Conservation (phyloP, 2,797 vertebrate species). For the Aselliscus stoliczkanus region DNA sequence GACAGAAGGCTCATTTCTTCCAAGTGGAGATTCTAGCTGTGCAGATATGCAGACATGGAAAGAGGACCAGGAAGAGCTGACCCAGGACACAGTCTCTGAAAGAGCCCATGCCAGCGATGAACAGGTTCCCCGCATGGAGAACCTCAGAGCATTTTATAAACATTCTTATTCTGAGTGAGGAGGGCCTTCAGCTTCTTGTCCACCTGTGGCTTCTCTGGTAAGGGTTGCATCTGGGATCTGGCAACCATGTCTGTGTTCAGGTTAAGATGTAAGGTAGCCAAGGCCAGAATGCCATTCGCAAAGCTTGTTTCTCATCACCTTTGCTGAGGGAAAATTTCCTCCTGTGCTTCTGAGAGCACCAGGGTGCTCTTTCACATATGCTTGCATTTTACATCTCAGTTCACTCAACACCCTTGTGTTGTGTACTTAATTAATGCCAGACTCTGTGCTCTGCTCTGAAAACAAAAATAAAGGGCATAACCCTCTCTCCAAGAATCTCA, state of each 20-base stretch:
- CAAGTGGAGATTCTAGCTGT: not conserved
- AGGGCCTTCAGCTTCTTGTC: not conserved
- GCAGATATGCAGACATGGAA: too few species aligned
- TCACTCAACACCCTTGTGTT: not conserved
- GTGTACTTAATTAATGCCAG: not conserved
- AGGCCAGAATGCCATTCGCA: not conserved
- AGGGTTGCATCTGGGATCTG: not conserved
- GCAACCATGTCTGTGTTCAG: not conserved
- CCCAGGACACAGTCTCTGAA: not conserved
- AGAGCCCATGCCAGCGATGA: not conserved
- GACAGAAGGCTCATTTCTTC: not conserved
- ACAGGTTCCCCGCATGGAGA: not conserved
- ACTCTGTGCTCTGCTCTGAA: not conserved
- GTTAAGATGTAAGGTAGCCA: not conserved
- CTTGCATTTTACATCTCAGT: not conserved
- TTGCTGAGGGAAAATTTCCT: not conserved
- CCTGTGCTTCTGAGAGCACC: not conserved
- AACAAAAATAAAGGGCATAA: not conserved
- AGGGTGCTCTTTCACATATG: not conserved
- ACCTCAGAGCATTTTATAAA: not conserved
- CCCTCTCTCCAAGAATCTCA: not conserved
- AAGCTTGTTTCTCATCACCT: not conserved
- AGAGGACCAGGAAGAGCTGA: not conserved
- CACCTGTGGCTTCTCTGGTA: not conserved
- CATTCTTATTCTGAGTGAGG: not conserved